Evolutionary conservation across 2,113 vertebrate genomes (phyloP).

Genomic region (Campylomormyrus tamandua): DNA sequence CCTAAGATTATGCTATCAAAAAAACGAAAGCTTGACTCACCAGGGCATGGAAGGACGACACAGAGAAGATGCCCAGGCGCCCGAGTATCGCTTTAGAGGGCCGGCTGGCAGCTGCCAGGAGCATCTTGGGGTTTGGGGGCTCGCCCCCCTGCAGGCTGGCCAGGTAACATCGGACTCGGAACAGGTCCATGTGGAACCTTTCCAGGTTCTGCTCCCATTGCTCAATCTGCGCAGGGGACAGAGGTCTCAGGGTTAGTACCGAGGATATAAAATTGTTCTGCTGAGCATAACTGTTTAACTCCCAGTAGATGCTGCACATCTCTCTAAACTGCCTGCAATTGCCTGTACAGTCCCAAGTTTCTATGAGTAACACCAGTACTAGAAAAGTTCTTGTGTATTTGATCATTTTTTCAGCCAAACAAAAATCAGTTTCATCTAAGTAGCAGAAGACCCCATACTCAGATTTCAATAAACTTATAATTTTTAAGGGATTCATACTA

Average conservation of each 20-base stretch:
- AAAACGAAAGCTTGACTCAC: slow-evolving; percentile 49
- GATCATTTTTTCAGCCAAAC: background rate
- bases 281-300: background rate
- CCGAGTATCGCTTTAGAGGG: slow-evolving; percentile 78
- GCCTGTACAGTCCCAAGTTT: background rate
- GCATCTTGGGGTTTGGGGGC: slow-evolving; percentile 85
- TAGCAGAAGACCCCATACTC: background rate
- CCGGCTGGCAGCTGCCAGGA: slow-evolving; percentile 77
- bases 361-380: background rate
- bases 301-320: background rate
- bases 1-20: background rate
- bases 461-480: background rate
- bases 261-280: background rate
- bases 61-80: slow-evolving; percentile 81
- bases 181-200: slow-evolving; percentile 86
- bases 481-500: background rate
- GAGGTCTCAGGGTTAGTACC: background rate
- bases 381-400: background rate
- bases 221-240: slow-evolving; percentile 65
- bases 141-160: slow-evolving; percentile 88
- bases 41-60: slow-evolving; percentile 89
- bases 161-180: slow-evolving; percentile 81
- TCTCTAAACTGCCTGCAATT: background rate
- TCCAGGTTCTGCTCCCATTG: slow-evolving; percentile 97
- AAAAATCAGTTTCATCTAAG: background rate